A percentile compares a stretch with the other conserved stretches of the same genome.
phyloP scores from a whole-genome alignment of 2,888 invertebrate genomes.

The Cordilura impudica region DNA sequence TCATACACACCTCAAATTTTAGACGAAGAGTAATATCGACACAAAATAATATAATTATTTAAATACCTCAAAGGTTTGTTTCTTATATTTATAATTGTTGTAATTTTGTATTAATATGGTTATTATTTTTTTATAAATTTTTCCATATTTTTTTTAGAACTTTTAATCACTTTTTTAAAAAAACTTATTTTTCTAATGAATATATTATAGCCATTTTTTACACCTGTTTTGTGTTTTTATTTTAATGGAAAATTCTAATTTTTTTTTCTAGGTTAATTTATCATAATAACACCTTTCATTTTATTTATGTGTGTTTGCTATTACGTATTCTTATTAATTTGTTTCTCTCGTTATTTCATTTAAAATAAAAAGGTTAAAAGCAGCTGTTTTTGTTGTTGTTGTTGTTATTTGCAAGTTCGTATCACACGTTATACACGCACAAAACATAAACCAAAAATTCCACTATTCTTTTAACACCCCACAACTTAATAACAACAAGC shows the following conservation, averaged over 20 bases:
- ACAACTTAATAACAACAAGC: slow-evolving; percentile 10
- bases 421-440: slow-evolving; percentile 20
- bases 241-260: slow-evolving; percentile 7
- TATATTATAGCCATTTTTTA: slow-evolving; percentile 1
- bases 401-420: slow-evolving; percentile 15
- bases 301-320: background rate
- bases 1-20: slow-evolving; percentile 48
- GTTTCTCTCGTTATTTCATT: background rate
- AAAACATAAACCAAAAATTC: slow-evolving; percentile 30
- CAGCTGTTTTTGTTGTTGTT: slow-evolving; percentile 40
- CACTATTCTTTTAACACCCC: slow-evolving; percentile 40
- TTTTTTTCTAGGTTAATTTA: slow-evolving; percentile 32
- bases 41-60: slow-evolving; percentile 4
- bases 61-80: slow-evolving; percentile 11
- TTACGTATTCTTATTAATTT: slow-evolving; percentile 24
- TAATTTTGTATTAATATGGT: no score
- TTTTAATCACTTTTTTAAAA: background rate
- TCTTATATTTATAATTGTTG: background rate
- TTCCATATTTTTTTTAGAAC: background rate
- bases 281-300: slow-evolving; percentile 46
- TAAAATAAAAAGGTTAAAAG: slow-evolving; percentile 3
- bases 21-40: slow-evolving; percentile 24
- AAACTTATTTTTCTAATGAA: no score
- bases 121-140: background rate
- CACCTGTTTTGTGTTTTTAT: slow-evolving; percentile 24